These are phyloP conservation scores for Latrodectus geometricus DNA, from an alignment of 1,140 invertebrate genomes.

Conservation along the genomic window DNA sequence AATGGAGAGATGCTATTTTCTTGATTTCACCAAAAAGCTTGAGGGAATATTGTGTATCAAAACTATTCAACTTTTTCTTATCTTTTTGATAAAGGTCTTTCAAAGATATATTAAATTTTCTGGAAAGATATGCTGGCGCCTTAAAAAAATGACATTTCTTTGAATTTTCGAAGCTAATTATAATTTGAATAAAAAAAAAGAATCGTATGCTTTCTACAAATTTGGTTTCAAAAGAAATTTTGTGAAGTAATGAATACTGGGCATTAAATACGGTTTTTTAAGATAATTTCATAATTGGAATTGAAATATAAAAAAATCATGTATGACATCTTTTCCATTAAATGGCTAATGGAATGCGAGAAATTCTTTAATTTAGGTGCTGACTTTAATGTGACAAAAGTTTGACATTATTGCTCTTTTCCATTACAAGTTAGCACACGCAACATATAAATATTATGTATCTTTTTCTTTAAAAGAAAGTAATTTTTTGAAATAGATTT, in stretches of 20 bases:
- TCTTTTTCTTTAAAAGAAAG: too few relatives aligned
- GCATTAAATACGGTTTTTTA: background rate
- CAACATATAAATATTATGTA: too few relatives aligned
- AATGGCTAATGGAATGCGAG: background rate
- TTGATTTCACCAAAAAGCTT: background rate
- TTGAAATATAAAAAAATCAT: background rate
- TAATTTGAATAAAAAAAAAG: background rate
- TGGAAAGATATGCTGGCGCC: conserved; percentile 14
- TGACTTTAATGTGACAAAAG: too few relatives aligned
- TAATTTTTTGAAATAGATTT: too few relatives aligned
- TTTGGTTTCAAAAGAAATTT: background rate
- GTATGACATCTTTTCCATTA: background rate
- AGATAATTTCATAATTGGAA: background rate
- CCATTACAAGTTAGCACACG: too few relatives aligned
- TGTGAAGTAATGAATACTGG: background rate
- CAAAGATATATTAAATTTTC: conserved; percentile 19
- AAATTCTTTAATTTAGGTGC: background rate
- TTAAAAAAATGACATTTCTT: background rate
- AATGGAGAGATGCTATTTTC: conserved; percentile 19
- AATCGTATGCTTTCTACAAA: background rate
- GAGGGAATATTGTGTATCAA: conserved; percentile 28
- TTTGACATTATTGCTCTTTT: too few relatives aligned
- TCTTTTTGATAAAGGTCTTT: background rate
- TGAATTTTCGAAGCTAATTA: background rate
- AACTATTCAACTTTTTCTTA: conserved; percentile 13